Evolutionary conservation across 2,797 vertebrate species (phyloP), one percentile per base, ranked within the genome.

Genomic region (Melanotaenia trifasciata): DNA sequence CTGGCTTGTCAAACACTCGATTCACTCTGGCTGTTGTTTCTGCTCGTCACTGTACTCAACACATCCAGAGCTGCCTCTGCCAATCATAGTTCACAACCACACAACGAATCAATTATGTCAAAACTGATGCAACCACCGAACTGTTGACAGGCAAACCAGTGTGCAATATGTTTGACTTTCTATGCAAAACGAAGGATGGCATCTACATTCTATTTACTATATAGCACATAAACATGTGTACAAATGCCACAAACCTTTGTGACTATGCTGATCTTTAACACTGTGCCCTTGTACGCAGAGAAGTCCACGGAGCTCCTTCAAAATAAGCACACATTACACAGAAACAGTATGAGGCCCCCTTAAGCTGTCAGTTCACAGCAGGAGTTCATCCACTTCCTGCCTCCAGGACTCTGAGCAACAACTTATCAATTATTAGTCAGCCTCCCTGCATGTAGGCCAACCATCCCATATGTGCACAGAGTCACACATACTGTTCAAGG

Each of bases 351-450:
- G 58, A 28, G 28, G 47, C 47, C 30, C 16, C 40, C 71, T 43
- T 24, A 0, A 56, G 68, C 68, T 30, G 65, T 32, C 67, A 0
- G 30, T 50, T 66, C 64, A 68, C 70, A 28, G 56, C 58, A 1
- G 56, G 70, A 59, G 51, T 20, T 40, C 54, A 20, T 65, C 67
- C 58, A 51, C 24, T 12, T 54, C 50, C 32, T n/a, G 35, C 74
- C 72, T 68, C 30, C 51, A 35, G 72, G 67, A n/a, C 24, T 61
- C 74, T 53, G 1, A 56, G 68, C 60, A 40, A 54, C 68, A 65
- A n/a, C 72, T 56, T 45, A 72, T 84, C 54, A 84, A 75, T 84
- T 78, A 74, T 84, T 83, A 57, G 67, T 79, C 64, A 40, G 53
- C 64, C 50, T 66, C 36, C 53, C 53, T 61, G 74, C 72, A 76